Percentiles rank a stretch among this genome's conserved stretches.
phyloP scores from a whole-genome alignment of 2,113 vertebrate species.

The Emydura subglobosa region DNA sequence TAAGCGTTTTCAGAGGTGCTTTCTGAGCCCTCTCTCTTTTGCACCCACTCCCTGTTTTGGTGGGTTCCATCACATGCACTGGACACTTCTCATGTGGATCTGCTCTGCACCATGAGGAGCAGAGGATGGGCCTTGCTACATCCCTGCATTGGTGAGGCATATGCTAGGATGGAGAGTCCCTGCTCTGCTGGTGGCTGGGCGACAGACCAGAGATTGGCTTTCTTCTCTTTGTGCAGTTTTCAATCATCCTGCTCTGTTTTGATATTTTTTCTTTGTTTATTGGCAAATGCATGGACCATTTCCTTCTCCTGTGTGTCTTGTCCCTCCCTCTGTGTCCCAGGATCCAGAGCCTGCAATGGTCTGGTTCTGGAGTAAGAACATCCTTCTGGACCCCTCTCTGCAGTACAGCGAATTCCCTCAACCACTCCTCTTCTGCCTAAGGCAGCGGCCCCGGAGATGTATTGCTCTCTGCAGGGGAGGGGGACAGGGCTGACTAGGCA shows the following conservation, averaged over 20 bases:
- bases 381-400: neutral
- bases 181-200: too few species aligned
- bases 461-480: neutral
- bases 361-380: neutral
- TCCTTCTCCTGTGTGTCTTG: neutral
- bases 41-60: too few species aligned
- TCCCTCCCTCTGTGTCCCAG: neutral
- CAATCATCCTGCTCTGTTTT: too few species aligned
- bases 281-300: neutral
- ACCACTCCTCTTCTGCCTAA: neutral
- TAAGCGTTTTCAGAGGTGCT: neutral
- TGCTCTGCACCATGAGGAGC: too few species aligned
- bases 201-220: neutral
- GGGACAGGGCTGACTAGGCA: too few species aligned
- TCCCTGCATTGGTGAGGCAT: too few species aligned
- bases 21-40: too few species aligned
- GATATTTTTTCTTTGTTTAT: neutral
- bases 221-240: neutral
- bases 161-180: too few species aligned
- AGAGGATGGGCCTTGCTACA: too few species aligned
- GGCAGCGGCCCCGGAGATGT: neutral
- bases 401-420: neutral
- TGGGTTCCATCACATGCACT: too few species aligned
- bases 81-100: too few species aligned
- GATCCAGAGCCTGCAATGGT: neutral